Conservation (phyloP, 2,888 invertebrate genomes). For the Meandrusa payeni region DNA sequence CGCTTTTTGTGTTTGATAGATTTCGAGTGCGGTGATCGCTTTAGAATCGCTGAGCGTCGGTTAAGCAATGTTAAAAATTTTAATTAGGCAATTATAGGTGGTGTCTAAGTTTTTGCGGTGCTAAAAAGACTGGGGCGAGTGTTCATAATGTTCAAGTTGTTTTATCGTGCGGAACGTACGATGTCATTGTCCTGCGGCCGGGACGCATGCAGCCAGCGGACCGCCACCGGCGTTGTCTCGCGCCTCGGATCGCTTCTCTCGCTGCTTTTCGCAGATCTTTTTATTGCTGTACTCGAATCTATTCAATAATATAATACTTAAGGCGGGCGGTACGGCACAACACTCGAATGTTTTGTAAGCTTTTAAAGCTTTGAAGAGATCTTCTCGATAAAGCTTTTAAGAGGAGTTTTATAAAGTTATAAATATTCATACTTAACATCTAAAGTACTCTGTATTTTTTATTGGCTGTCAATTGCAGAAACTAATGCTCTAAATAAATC, state of each 20-base stretch:
- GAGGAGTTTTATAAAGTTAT: no score
- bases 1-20: not conserved
- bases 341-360: not conserved
- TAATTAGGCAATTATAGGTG: slow-evolving; percentile 58
- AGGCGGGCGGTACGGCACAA: slow-evolving; percentile 1
- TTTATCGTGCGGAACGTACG: slow-evolving; percentile 77
- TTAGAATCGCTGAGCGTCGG: slow-evolving; percentile 45
- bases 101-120: slow-evolving; percentile 52
- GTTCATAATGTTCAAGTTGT: slow-evolving; percentile 69
- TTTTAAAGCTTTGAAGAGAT: no score
- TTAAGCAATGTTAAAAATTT: slow-evolving; percentile 49
- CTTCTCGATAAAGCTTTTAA: no score
- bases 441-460: no score
- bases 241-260: slow-evolving; percentile 17
- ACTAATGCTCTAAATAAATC: slow-evolving; percentile 5
- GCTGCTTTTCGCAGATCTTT: slow-evolving; percentile 13
- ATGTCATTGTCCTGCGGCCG: slow-evolving; percentile 75
- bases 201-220: slow-evolving; percentile 39
- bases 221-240: slow-evolving; percentile 35
- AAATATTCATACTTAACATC: no score
- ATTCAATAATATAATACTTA: slow-evolving; percentile 14
- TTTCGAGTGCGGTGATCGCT: slow-evolving; percentile 28
- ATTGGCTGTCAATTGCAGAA: slow-evolving; percentile 1
- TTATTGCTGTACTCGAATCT: slow-evolving; percentile 13
- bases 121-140: slow-evolving; percentile 53